Conservation (phyloP, 2,113 vertebrate genomes). For the Sinocyclocheilus anophthalmus region DNA sequence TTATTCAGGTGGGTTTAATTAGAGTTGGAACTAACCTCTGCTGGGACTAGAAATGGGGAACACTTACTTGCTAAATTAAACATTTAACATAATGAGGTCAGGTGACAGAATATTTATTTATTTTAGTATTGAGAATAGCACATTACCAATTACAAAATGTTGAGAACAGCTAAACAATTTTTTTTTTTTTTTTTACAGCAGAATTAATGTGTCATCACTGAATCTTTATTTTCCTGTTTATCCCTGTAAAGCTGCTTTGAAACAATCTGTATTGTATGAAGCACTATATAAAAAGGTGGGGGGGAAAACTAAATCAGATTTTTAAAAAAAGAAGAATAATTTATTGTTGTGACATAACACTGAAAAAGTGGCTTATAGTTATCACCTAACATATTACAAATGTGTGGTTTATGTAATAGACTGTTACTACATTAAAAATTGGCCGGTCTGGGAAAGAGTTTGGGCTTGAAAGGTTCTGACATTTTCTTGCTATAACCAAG, state of each 20-base stretch:
- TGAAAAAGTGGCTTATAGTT: neutral
- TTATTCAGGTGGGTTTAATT: slow-evolving; percentile 26
- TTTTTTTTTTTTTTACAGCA: neutral
- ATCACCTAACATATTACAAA: neutral
- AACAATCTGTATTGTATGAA: neutral
- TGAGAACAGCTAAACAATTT: too few species aligned
- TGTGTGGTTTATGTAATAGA: neutral
- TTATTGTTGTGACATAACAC: neutral
- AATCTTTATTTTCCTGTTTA: neutral
- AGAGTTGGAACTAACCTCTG: neutral
- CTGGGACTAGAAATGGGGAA: neutral
- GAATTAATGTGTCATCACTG: neutral
- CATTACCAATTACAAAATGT: neutral
- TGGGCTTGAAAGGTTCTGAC: too few species aligned
- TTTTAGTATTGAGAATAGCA: neutral
- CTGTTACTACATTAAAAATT: too few species aligned
- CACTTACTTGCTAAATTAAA: neutral
- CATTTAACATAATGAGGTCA: neutral
- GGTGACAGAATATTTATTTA: neutral
- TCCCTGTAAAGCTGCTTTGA: neutral
- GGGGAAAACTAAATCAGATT: too few species aligned
- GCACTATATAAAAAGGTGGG: neutral
- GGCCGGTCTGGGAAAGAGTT: too few species aligned
- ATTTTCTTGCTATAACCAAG: too few species aligned
- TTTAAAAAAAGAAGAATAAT: neutral